Evolutionary conservation across 35 echinoderm and acorn worm species (phyloP).

Genomic region (Strongylocentrotus purpuratus): DNA sequence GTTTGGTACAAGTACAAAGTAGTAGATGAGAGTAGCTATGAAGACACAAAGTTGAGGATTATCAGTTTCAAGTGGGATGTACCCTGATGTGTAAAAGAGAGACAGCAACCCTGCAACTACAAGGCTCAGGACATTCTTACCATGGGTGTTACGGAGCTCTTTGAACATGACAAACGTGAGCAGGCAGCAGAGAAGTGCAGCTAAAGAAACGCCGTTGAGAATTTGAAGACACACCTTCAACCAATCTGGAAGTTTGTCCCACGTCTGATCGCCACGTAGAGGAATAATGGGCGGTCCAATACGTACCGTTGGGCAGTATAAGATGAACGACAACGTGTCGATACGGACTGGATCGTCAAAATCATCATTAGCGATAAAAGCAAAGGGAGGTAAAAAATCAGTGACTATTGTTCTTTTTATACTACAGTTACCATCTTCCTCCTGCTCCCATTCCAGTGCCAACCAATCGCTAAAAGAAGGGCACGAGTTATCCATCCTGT

Average conservation of each 20-base stretch:
- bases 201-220: constrained; percentile 13
- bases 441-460: no score
- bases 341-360: no score
- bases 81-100: background rate
- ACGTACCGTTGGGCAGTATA: no score
- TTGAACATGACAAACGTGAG: background rate
- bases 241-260: background rate
- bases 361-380: no score
- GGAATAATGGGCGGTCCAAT: background rate
- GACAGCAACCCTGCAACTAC: background rate
- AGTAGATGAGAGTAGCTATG: constrained; percentile 21
- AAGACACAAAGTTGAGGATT: constrained; percentile 14
- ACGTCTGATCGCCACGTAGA: background rate
- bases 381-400: no score
- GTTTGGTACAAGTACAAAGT: constrained; percentile 23
- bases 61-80: background rate
- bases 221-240: background rate
- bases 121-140: constrained; percentile 29
- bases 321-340: no score
- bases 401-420: no score
- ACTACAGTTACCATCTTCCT: no score
- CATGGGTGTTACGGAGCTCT: constrained; percentile 33
- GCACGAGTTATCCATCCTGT: no score
- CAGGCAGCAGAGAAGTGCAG: background rate
- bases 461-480: no score